Conservation (phyloP, 2,113 vertebrate species). For the Tachysurus vachellii region DNA sequence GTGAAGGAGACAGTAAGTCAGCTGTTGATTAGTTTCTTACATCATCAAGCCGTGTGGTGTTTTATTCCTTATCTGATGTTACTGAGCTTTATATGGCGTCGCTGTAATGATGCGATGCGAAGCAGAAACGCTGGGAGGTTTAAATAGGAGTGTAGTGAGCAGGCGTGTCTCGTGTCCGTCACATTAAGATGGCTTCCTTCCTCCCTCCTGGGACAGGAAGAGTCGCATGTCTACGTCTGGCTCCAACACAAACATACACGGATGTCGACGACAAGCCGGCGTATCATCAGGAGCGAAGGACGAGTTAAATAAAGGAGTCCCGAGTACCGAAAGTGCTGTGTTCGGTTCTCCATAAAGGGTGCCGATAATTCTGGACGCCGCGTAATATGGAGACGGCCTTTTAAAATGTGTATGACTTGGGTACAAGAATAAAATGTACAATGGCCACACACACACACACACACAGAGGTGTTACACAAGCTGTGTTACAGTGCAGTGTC, state of each 20-base stretch:
- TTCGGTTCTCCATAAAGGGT: background rate
- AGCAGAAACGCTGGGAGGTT: background rate
- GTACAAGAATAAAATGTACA: background rate
- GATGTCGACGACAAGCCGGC: background rate
- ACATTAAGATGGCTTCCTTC: slow-evolving; percentile 66
- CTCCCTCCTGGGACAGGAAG: slow-evolving; percentile 58
- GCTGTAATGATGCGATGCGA: too few relatives aligned
- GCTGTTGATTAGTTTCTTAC: too few relatives aligned
- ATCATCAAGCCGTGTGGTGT: too few relatives aligned
- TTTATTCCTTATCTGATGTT: background rate
- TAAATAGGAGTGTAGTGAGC: background rate
- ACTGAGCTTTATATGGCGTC: background rate
- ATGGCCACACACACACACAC: background rate
- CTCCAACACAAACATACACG: background rate
- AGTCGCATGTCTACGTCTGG: slow-evolving; percentile 47
- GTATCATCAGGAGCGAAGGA: background rate
- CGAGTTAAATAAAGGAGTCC: background rate
- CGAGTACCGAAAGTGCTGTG: background rate
- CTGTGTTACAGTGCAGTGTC: background rate
- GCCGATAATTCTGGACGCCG: background rate
- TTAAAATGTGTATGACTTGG: background rate
- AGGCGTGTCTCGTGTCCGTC: background rate
- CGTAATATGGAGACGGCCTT: background rate
- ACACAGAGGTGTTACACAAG: background rate
- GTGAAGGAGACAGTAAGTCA: too few relatives aligned